These are phyloP conservation scores for Balearica regulorum DNA, from an alignment of 2,797 vertebrate genomes.

Conservation along the genomic window DNA sequence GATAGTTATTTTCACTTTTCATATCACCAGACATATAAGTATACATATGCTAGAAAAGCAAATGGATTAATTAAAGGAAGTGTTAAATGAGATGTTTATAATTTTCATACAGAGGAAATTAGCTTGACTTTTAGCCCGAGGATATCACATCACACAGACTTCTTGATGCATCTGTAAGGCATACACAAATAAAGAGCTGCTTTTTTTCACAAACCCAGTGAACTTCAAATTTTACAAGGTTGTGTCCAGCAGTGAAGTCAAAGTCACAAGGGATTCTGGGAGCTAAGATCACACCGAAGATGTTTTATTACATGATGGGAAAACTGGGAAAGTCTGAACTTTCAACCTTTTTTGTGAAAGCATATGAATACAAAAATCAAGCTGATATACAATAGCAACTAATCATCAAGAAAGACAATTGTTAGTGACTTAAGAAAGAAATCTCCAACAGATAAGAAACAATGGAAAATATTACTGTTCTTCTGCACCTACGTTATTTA, in stretches of 20 bases:
- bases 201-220: background rate
- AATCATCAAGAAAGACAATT: constrained; percentile 37
- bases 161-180: background rate
- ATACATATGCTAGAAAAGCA: background rate
- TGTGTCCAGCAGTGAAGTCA: constrained; percentile 10
- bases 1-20: background rate
- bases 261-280: background rate
- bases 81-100: constrained; percentile 1
- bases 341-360: constrained; percentile 53
- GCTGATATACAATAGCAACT: constrained; percentile 25
- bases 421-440: constrained; percentile 31
- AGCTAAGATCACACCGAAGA: constrained; percentile 15
- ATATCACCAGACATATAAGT: background rate
- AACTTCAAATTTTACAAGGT: constrained; percentile 33
- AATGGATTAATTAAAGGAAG: constrained; percentile 10
- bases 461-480: constrained; percentile 23
- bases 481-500: constrained; percentile 17
- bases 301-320: constrained; percentile 35
- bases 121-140: background rate
- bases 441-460: constrained; percentile 44
- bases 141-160: background rate
- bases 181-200: background rate
- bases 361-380: constrained; percentile 33
- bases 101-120: background rate
- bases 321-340: constrained; percentile 50